These are phyloP conservation scores for Platycnemis pennipes DNA, from an alignment of 2,888 invertebrate species.

Conservation along the genomic window DNA sequence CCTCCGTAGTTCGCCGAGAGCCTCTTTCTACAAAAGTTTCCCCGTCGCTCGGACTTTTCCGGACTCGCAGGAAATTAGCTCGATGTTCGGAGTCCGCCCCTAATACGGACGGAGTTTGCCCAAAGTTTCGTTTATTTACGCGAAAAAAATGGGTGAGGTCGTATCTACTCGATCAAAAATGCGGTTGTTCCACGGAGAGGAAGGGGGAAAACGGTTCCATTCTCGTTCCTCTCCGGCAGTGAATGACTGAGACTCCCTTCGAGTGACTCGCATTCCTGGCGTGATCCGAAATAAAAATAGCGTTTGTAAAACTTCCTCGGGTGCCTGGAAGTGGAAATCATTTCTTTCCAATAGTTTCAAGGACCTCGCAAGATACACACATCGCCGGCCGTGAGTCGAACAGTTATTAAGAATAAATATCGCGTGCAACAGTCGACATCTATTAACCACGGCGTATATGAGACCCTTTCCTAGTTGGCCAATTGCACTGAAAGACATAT, in stretches of 20 bases:
- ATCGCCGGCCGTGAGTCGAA: too few species aligned
- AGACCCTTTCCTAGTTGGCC: too few species aligned
- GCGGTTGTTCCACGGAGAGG: too few species aligned
- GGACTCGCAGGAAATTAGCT: not conserved
- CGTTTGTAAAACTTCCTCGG: not conserved
- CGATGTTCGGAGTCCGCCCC: not conserved
- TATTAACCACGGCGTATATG: too few species aligned
- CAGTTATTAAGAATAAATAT: too few species aligned
- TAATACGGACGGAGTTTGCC: not conserved
- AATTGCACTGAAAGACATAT: too few species aligned
- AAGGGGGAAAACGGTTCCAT: too few species aligned
- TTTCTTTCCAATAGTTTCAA: not conserved
- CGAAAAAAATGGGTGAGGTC: too few species aligned
- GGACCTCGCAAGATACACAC: not conserved
- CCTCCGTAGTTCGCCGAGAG: not conserved
- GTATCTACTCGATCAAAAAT: too few species aligned
- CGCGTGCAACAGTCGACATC: too few species aligned
- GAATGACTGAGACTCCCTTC: too few species aligned
- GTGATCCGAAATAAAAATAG: not conserved
- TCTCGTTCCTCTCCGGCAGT: too few species aligned
- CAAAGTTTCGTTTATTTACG: not conserved
- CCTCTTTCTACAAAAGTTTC: not conserved
- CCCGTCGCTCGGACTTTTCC: not conserved
- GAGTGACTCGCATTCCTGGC: not conserved
- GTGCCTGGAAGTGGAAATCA: not conserved